Conservation (phyloP, 2,113 vertebrate species). For the Archilochus colubris region DNA sequence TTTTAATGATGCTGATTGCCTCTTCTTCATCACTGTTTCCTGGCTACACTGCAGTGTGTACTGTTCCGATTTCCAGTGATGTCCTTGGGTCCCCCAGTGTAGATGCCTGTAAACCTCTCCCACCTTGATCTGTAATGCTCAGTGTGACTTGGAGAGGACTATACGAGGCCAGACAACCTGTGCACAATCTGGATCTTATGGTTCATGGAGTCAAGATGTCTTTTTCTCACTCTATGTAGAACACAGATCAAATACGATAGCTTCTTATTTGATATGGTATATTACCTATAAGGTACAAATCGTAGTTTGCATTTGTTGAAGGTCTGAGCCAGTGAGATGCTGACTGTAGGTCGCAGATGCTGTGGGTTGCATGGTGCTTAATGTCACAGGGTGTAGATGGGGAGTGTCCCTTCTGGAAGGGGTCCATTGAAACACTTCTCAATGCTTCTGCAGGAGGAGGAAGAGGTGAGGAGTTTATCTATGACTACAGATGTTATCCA, state of each 20-base stretch:
- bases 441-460: neutral
- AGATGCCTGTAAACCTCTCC: neutral
- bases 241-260: neutral
- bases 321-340: neutral
- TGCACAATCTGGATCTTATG: fast-evolving
- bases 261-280: neutral
- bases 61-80: neutral
- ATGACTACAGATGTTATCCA: neutral
- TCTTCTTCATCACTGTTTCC: neutral
- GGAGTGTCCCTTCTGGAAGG: neutral
- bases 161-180: neutral
- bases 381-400: neutral
- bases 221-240: neutral
- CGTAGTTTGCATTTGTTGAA: neutral
- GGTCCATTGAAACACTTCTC: neutral
- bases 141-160: neutral
- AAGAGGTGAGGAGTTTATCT: neutral
- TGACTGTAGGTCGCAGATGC: neutral
- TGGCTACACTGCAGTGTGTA: neutral
- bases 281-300: neutral
- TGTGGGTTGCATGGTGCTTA: neutral
- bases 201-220: neutral
- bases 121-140: neutral
- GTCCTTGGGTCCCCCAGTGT: neutral
- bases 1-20: neutral